These are phyloP conservation scores for Alcedo atthis DNA, from an alignment of 2,797 vertebrate species.

Conservation along the genomic window DNA sequence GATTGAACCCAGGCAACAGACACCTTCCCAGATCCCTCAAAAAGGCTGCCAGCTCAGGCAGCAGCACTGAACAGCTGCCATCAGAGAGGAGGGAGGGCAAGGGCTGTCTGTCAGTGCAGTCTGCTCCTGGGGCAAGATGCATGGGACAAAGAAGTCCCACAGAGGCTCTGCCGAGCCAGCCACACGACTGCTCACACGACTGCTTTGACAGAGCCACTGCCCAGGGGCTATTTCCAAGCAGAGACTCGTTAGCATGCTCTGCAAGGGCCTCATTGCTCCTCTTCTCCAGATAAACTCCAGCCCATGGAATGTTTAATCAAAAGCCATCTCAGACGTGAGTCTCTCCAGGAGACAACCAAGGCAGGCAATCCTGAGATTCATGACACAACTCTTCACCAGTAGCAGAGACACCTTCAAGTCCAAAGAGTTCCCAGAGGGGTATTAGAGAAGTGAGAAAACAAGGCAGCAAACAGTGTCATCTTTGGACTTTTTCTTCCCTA, in stretches of 20 bases:
- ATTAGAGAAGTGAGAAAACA: not conserved
- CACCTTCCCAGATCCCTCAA: not conserved
- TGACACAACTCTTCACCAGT: not conserved
- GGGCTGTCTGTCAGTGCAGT: not conserved
- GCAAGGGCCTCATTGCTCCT: not conserved
- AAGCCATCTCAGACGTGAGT: not conserved
- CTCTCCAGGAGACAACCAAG: not conserved
- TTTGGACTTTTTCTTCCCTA: not conserved
- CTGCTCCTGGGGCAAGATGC: not conserved
- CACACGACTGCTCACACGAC: accelerated
- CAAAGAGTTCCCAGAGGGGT: not conserved
- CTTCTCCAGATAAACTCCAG: not conserved
- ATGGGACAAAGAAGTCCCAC: not conserved
- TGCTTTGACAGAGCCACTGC: not conserved
- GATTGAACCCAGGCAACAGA: not conserved
- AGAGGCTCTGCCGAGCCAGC: not conserved
- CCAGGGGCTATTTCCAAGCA: not conserved
- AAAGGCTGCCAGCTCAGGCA: not conserved
- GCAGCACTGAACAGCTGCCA: not conserved
- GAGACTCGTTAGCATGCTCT: not conserved
- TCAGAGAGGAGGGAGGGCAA: not conserved
- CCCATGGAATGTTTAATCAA: not conserved
- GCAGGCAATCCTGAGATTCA: not conserved
- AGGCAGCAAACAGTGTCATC: not conserved
- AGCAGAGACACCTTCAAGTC: not conserved